Evolutionary conservation across 2,113 vertebrate genomes (phyloP).

Genomic region (Megaceryle torquata): DNA sequence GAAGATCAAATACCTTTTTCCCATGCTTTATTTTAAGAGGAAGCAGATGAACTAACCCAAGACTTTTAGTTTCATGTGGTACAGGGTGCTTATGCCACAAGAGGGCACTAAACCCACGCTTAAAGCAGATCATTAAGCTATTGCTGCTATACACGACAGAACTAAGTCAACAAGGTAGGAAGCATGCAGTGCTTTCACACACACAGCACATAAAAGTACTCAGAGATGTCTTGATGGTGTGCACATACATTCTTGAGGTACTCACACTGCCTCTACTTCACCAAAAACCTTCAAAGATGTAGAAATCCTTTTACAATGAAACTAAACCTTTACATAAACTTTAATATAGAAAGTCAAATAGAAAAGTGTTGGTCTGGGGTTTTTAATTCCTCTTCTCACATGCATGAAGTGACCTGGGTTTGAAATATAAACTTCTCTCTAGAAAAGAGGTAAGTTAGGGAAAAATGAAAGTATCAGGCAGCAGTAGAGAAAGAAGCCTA

Average conservation of each 20-base stretch:
- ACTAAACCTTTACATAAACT: background rate
- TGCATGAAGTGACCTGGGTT: background rate
- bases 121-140: background rate
- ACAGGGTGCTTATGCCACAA: background rate
- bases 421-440: background rate
- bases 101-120: slow-evolving; percentile 51
- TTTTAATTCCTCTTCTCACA: background rate
- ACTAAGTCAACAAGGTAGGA: background rate
- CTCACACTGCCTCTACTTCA: background rate
- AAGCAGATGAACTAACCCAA: background rate
- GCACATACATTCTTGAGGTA: background rate
- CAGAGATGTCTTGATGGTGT: background rate
- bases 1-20: background rate
- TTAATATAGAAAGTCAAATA: background rate
- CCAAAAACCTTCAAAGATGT: background rate
- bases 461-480: background rate
- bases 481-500: background rate
- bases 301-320: background rate
- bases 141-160: background rate
- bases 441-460: background rate
- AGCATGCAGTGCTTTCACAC: background rate
- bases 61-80: background rate
- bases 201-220: background rate
- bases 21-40: background rate
- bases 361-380: background rate